phyloP scores from a whole-genome alignment of 2,113 vertebrate species.

The Lepisosteus osseus region DNA sequence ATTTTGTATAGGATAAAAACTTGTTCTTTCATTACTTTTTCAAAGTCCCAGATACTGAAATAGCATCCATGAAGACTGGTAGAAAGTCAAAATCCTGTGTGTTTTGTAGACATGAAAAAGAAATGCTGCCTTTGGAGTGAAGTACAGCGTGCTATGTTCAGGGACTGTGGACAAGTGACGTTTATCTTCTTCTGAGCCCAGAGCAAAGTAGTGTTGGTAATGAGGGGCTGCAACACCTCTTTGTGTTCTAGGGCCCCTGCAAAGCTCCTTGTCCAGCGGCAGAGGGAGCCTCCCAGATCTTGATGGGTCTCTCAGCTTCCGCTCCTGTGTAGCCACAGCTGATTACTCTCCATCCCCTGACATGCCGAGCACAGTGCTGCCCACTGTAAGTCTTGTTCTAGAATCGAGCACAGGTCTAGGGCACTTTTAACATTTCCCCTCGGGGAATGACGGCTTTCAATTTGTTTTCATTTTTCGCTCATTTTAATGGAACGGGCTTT shows the following conservation, averaged over 20 bases:
- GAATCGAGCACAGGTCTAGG: background rate
- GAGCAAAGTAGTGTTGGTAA: background rate
- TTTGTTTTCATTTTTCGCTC: too few species aligned
- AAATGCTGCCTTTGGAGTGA: too few species aligned
- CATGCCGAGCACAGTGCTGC: constrained; percentile 34
- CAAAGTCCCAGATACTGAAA: too few species aligned
- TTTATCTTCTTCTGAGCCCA: background rate
- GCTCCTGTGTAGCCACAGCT: constrained; percentile 34
- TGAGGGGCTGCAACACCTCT: background rate
- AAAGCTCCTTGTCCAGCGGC: background rate
- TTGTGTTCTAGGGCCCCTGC: constrained; percentile 3
- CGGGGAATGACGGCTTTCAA: too few species aligned
- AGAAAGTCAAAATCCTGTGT: too few species aligned
- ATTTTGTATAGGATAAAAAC: too few species aligned
- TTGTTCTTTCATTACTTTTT: too few species aligned
- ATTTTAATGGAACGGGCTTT: too few species aligned
- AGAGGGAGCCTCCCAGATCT: constrained; percentile 14
- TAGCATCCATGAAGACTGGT: too few species aligned
- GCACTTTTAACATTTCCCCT: background rate
- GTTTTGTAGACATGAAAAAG: too few species aligned
- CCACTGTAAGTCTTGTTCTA: constrained; percentile 35
- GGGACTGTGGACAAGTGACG: too few species aligned
- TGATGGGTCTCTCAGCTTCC: constrained; percentile 25
- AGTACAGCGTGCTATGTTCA: too few species aligned
- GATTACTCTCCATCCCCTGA: constrained; percentile 28